These are phyloP conservation scores for Toxonevra muliebris DNA, from an alignment of 2,888 invertebrate genomes.

Conservation along the genomic window DNA sequence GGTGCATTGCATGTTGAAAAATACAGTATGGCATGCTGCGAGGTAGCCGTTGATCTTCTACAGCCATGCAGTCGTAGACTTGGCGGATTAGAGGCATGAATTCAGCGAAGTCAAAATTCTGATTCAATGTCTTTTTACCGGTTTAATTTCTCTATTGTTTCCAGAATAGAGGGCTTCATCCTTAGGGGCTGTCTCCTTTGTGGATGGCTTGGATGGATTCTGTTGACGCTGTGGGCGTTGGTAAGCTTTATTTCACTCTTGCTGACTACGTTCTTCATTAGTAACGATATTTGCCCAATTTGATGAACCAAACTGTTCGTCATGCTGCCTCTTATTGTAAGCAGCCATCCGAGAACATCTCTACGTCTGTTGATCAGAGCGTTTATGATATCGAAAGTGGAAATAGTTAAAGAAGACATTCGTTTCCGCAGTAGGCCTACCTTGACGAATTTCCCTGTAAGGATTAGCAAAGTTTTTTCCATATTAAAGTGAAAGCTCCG, in stretches of 20 bases:
- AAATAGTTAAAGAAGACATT: too few species aligned
- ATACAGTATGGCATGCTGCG: conserved; percentile 30
- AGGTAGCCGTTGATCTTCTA: conserved; percentile 30
- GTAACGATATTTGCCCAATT: conserved; percentile 14
- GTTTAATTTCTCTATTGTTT: conserved; percentile 20
- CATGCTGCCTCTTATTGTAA: conserved; percentile 11
- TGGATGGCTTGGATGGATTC: background rate
- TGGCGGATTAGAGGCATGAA: conserved; percentile 30
- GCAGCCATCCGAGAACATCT: conserved; percentile 5
- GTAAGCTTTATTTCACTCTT: background rate
- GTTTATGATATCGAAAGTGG: too few species aligned
- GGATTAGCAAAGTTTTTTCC: too few species aligned
- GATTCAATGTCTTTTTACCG: conserved; percentile 14
- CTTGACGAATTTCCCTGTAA: too few species aligned
- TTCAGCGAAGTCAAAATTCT: conserved; percentile 24
- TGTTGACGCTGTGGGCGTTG: background rate
- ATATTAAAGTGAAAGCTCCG: too few species aligned
- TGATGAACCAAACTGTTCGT: background rate
- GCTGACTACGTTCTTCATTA: background rate
- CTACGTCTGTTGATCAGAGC: too few species aligned
- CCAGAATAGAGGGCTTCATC: conserved; percentile 20
- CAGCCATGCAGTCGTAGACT: conserved; percentile 21
- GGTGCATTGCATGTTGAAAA: conserved; percentile 32
- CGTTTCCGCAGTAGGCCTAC: too few species aligned
- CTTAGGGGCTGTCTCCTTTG: conserved; percentile 16